These are phyloP conservation scores for Clangula hyemalis DNA, from an alignment of 2,797 vertebrate genomes.

Conservation along the genomic window DNA sequence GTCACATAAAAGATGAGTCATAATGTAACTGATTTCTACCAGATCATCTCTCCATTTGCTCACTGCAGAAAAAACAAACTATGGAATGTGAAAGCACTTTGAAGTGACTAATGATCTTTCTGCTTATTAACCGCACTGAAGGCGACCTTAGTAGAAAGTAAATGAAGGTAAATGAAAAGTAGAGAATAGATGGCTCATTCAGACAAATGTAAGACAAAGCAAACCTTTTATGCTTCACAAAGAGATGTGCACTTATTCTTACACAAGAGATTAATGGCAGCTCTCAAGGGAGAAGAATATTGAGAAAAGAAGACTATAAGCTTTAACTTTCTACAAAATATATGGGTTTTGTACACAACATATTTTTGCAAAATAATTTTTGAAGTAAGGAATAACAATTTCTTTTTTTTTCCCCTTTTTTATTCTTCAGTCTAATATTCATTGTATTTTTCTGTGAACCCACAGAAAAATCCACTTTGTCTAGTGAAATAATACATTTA, in stretches of 20 bases:
- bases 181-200: not conserved
- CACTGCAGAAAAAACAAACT: constrained; percentile 53
- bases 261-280: not conserved
- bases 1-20: constrained; percentile 60
- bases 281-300: not conserved
- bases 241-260: not conserved
- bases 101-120: constrained; percentile 60
- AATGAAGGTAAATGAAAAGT: constrained; percentile 17
- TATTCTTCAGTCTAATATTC: not conserved
- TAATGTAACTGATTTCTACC: constrained; percentile 61
- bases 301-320: not conserved
- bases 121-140: constrained; percentile 50
- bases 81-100: constrained; percentile 40
- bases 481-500: not conserved
- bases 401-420: not conserved
- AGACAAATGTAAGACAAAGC: not conserved
- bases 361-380: not conserved
- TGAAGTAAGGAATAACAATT: not conserved
- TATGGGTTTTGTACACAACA: not conserved
- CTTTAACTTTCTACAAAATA: not conserved
- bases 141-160: not conserved
- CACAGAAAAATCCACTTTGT: not conserved
- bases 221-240: not conserved
- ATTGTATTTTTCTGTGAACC: not conserved
- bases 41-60: constrained; percentile 48